phyloP scores from a whole-genome alignment of 1,140 invertebrate species.

The Arctopsyche grandis region DNA sequence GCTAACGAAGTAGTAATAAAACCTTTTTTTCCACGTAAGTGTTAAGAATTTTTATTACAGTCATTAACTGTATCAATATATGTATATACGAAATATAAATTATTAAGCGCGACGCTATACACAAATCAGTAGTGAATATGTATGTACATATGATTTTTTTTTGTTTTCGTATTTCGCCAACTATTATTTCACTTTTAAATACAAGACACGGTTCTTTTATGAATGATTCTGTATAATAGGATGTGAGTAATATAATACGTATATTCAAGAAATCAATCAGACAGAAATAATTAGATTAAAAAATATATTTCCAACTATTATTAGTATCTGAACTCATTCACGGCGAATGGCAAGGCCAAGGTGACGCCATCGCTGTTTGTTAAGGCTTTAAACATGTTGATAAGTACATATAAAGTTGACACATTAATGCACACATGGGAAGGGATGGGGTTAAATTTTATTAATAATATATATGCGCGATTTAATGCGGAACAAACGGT shows the following conservation, averaged over 20 bases:
- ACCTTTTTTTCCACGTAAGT: background rate
- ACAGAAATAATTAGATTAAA: slow-evolving; percentile 51
- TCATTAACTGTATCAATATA: slow-evolving; percentile 15
- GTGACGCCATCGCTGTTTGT: slow-evolving; percentile 48
- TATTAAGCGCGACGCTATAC: slow-evolving; percentile 10
- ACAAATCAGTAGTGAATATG: background rate
- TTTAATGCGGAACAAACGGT: slow-evolving; percentile 4
- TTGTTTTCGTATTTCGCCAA: background rate
- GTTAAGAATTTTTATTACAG: slow-evolving; percentile 15
- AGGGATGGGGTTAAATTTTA: slow-evolving; percentile 10
- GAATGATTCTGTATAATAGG: slow-evolving; percentile 15
- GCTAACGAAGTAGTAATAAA: background rate
- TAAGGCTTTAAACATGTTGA: background rate
- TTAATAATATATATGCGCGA: background rate
- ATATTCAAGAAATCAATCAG: slow-evolving; percentile 35
- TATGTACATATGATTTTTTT: background rate
- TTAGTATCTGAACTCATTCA: slow-evolving; percentile 51
- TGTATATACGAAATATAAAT: background rate
- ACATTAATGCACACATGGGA: background rate
- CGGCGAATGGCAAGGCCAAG: slow-evolving; percentile 53
- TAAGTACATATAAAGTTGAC: background rate
- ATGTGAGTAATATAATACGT: slow-evolving; percentile 30
- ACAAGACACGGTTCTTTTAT: slow-evolving; percentile 2
- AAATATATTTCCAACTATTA: slow-evolving; percentile 40
- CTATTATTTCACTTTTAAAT: background rate